Evolutionary conservation across 1,140 invertebrate species (phyloP).

Genomic region (Drosophila sechellia): DNA sequence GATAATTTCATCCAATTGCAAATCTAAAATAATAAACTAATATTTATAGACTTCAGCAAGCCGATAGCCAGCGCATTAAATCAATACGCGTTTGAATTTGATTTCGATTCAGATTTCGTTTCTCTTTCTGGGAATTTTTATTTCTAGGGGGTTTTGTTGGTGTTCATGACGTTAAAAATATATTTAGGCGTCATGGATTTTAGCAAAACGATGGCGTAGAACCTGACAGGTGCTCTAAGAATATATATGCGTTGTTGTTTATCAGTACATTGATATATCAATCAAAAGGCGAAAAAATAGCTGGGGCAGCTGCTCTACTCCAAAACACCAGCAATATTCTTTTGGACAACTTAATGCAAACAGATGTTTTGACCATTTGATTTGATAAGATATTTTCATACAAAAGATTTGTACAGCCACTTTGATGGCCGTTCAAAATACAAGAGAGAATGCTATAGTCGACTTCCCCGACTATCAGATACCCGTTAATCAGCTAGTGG

Average conservation of each 20-base stretch:
- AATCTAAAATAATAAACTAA: conserved; percentile 23
- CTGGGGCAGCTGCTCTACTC: conserved; percentile 15
- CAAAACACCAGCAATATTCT: conserved; percentile 18
- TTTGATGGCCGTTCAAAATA: too few species aligned
- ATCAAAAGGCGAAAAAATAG: conserved; percentile 29
- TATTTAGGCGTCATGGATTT: conserved; percentile 10
- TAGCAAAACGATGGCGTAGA: conserved; percentile 54
- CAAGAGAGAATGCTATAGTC: too few species aligned
- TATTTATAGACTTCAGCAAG: conserved; percentile 4
- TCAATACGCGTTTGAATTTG: too few species aligned
- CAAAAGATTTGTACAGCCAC: too few species aligned
- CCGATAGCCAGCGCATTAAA: too few species aligned
- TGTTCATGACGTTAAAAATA: conserved; percentile 3
- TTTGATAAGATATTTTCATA: too few species aligned
- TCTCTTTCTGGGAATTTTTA: conserved; percentile 5
- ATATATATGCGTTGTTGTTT: background rate
- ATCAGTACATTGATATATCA: conserved; percentile 45
- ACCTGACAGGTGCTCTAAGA: conserved; percentile 4
- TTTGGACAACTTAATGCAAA: conserved; percentile 38
- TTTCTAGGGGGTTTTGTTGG: conserved; percentile 15
- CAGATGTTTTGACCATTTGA: conserved; percentile 1
- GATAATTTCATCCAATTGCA: conserved; percentile 27
- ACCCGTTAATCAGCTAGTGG: too few species aligned
- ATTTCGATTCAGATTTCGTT: conserved; percentile 11
- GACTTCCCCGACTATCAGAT: too few species aligned